phyloP scores from a whole-genome alignment of 1,140 invertebrate genomes.

The Theocolax elegans region DNA sequence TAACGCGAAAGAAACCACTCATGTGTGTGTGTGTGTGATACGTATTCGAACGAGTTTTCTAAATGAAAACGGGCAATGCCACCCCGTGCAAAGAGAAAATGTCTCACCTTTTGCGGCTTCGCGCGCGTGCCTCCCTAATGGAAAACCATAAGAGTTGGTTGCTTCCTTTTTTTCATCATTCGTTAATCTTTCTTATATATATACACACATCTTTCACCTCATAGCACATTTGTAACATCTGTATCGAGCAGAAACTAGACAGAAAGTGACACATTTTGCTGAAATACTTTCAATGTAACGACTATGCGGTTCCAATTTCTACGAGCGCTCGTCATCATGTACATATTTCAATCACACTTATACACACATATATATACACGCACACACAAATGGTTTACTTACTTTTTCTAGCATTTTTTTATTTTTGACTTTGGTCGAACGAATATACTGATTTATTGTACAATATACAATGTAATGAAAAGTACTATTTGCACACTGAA shows the following conservation, averaged over 20 bases:
- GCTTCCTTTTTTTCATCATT: not conserved
- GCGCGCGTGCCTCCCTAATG: not conserved
- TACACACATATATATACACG: no score
- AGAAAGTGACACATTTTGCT: conserved; percentile 11
- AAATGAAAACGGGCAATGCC: not conserved
- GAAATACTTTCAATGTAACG: not conserved
- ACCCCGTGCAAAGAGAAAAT: conserved; percentile 10
- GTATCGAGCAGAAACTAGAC: not conserved
- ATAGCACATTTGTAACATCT: not conserved
- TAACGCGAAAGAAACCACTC: not conserved
- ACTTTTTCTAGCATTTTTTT: no score
- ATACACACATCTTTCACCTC: no score
- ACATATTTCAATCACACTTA: no score
- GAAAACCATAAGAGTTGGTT: not conserved
- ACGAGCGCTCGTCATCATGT: no score
- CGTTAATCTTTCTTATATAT: not conserved
- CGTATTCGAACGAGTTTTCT: conserved; percentile 12
- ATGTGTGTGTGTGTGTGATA: not conserved
- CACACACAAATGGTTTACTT: no score
- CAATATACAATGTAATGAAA: no score
- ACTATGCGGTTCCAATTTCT: no score
- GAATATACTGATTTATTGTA: no score
- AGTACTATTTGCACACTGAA: no score
- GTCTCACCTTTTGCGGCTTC: conserved; percentile 16
- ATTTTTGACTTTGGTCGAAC: no score